A percentile compares a stretch with the other conserved stretches of the same genome.
Evolutionary conservation across 2,888 invertebrate species (phyloP).

Genomic region (Chrysolina americana): DNA sequence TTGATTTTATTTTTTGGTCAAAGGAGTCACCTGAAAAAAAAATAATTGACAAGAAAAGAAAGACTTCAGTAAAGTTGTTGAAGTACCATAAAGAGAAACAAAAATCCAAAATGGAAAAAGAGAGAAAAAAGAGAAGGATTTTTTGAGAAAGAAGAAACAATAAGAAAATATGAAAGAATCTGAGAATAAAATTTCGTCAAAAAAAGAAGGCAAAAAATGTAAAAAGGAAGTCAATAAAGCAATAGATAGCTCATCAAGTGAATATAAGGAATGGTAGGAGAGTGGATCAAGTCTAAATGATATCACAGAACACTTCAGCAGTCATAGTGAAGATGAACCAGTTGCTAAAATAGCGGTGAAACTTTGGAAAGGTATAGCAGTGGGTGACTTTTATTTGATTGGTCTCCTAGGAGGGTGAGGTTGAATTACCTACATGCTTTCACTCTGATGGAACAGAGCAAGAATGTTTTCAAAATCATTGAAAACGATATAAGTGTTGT

Average conservation of each 20-base stretch:
- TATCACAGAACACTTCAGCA: conserved; percentile 29
- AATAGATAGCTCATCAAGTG: background rate
- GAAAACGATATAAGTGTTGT: too few species aligned
- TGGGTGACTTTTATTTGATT: conserved; percentile 14
- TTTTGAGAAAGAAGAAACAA: background rate
- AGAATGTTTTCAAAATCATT: too few species aligned
- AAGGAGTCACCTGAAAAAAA: too few species aligned
- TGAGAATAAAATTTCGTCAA: background rate
- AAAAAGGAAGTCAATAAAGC: background rate
- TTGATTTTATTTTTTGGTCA: too few species aligned
- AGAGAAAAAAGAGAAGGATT: too few species aligned
- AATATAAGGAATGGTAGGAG: conserved; percentile 19
- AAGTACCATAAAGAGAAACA: too few species aligned
- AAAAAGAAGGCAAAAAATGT: background rate
- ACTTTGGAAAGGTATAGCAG: background rate
- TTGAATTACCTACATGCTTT: conserved; percentile 32
- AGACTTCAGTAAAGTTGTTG: too few species aligned
- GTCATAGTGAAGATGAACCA: conserved; percentile 14
- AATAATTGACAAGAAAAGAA: too few species aligned
- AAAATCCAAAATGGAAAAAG: too few species aligned
- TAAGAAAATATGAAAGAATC: background rate
- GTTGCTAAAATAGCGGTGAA: background rate
- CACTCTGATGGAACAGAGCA: too few species aligned
- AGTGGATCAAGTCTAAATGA: conserved; percentile 13
- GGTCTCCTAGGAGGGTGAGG: conserved; percentile 2